Evolutionary conservation across 2,888 invertebrate genomes (phyloP), one percentile per base, ranked within the genome.

Genomic region (Chydorus sphaericus): DNA sequence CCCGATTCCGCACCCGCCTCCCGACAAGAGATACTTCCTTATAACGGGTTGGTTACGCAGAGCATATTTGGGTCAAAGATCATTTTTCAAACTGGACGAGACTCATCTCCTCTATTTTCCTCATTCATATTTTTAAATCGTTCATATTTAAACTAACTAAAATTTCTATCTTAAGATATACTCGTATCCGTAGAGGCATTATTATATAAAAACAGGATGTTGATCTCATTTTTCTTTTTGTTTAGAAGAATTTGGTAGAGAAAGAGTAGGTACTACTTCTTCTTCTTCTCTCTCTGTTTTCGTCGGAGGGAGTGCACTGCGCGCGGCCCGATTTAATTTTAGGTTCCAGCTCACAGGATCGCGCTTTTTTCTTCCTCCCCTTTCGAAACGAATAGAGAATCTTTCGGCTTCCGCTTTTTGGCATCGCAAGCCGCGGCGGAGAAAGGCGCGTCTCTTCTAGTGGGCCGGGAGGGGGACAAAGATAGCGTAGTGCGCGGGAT

Each of bases 31-130:
- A 44, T 28, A 44, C 44, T 44, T 44, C 44, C 44, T 44, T 44
- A n/a, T n/a, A 44, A 44, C 44, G 23, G 26, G n/a, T n/a, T n/a
- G n/a, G n/a, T n/a, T n/a, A n/a, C n/a, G 8, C 44, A 44, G 23
- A 26, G 44, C 44, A 44, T 44, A 44, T 44, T 44, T 44, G n/a
- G 44, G 44, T 44, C 44, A 44, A 44, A 26, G 44, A 23, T 44
- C 23, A 44, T 44, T 44, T 44, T n/a, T n/a, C n/a, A n/a, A n/a
- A n/a, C n/a, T n/a, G n/a, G n/a, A n/a, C n/a, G n/a, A n/a, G n/a
- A n/a, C 26, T 44, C 16, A 23, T 26, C 23, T 8, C 26, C 4
- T 44, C 10, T 44, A 14, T 20, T 44, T 8, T 16, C 44, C 8
- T 26, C 26, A 10, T 11, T n/a, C n/a, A n/a, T n/a, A n/a, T n/a